Evolutionary conservation across 1,140 invertebrate species (phyloP), one percentile per base, ranked within the genome.

Genomic region (Megalopta genalis): DNA sequence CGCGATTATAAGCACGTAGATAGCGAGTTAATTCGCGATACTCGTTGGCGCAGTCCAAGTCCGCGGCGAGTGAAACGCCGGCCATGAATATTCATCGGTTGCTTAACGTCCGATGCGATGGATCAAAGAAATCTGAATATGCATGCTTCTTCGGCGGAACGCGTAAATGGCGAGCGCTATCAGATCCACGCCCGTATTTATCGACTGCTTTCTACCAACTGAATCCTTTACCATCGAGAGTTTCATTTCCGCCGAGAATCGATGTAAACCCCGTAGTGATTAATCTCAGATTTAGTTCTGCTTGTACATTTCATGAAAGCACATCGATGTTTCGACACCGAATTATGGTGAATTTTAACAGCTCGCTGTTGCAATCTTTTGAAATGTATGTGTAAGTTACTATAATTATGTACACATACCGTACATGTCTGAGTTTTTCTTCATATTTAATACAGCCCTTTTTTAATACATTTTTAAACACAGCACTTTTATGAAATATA

Each of bases 41-140:
- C 46, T 52, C 12, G 46, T 2, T 49, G 37, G 59, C 46, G 23
- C 46, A 57, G 42, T 71, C 76, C 21, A 72, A 39, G 14, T 7
- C 21, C 42, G 21, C 16, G 12, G 9, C 49, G 25, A 65, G 57
- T 62, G 75, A 78, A 72, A 65, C 23, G 69, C 62, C 60, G 23
- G 9, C 3, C 12, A 64, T 78, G 69, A 78, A 78, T 78, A 78
- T 78, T 78, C 76, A 78, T 78, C 37, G 49, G n/a, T 37, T 64
- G 25, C 60, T 72, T 72, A 78, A 54, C 49, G 69, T 72, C 49
- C 39, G 68, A 54, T 54, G 59, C 39, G 68, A 54, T 54, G 59
- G 76, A 77, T 72, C 76, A 64, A 72, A 78, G 76, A 57, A 72
- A 72, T 42, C 54, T 71, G 69, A 78, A 72, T 78, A 78, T 78